Percentiles rank a stretch among this genome's conserved stretches.
Evolutionary conservation across 1,140 invertebrate species (phyloP).

Genomic region (Chironomus striatipennis): DNA sequence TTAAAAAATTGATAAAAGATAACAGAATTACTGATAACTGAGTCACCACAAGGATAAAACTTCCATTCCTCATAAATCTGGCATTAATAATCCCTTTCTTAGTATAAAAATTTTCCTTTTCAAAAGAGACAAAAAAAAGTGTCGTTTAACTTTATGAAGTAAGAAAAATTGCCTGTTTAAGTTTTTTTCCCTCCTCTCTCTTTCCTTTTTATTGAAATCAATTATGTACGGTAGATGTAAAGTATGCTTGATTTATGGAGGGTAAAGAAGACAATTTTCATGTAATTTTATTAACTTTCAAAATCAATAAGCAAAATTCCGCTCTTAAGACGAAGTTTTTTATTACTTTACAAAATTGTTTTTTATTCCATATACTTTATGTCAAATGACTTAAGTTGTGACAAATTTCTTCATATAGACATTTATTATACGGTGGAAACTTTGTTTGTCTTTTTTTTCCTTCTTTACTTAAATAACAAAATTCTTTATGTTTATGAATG

Average conservation of each 20-base stretch:
- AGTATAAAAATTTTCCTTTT: too few species aligned
- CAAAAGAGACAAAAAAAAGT: background rate
- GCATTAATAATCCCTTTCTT: too few species aligned
- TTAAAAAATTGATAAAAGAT: too few species aligned
- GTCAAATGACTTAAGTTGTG: constrained; percentile 20
- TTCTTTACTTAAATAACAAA: too few species aligned
- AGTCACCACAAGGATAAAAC: too few species aligned
- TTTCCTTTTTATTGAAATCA: background rate
- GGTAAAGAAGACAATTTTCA: constrained; percentile 17
- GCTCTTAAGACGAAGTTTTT: background rate
- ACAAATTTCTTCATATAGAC: constrained; percentile 18
- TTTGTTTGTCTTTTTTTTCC: too few species aligned
- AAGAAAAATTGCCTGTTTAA: constrained; percentile 22
- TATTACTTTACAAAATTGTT: constrained; percentile 15
- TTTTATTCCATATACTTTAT: background rate
- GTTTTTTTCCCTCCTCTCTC: background rate
- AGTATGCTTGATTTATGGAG: constrained; percentile 4
- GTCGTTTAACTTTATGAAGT: background rate
- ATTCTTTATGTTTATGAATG: too few species aligned
- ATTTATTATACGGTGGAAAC: background rate
- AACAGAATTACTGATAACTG: too few species aligned
- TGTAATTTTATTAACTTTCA: constrained; percentile 22
- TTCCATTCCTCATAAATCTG: too few species aligned
- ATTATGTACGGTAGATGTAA: constrained; percentile 10
- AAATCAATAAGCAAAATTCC: constrained; percentile 20